Evolutionary conservation across 1,140 invertebrate genomes (phyloP).

Genomic region (Pinna nobilis): DNA sequence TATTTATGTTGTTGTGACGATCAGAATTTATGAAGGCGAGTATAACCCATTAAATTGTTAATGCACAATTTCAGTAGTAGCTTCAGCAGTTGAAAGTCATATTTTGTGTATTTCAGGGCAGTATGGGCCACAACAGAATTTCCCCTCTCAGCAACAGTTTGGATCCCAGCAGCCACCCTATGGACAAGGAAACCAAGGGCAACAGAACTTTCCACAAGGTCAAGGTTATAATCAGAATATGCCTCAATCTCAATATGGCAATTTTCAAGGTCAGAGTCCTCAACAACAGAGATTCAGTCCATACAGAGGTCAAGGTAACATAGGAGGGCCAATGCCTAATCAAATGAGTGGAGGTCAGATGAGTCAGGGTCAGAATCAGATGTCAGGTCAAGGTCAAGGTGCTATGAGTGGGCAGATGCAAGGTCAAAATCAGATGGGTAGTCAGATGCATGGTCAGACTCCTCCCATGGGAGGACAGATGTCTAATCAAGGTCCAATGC

Average conservation of each 20-base stretch:
- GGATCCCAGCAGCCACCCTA: constrained; percentile 37
- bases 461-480: constrained; percentile 19
- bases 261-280: constrained; percentile 48
- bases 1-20: too few relatives aligned
- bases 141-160: constrained; percentile 45
- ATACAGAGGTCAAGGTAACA: constrained; percentile 35
- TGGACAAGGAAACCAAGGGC: constrained; percentile 51
- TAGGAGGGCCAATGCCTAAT: too few relatives aligned
- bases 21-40: too few relatives aligned
- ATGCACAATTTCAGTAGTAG: too few relatives aligned
- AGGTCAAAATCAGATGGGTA: constrained; percentile 26
- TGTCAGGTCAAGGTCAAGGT: constrained; percentile 46
- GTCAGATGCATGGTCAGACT: constrained; percentile 22
- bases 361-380: constrained; percentile 27
- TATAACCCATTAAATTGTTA: too few relatives aligned
- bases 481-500: constrained; percentile 31
- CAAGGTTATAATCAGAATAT: constrained; percentile 54
- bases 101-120: constrained; percentile 34
- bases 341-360: constrained; percentile 32
- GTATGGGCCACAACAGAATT: constrained; percentile 40
- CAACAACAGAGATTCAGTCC: constrained; percentile 40
- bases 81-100: neutral
- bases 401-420: constrained; percentile 38
- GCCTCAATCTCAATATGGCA: constrained; percentile 55
- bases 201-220: constrained; percentile 51